phyloP scores from a whole-genome alignment of 2,113 vertebrate species.

The Rhabdornis inornatus region DNA sequence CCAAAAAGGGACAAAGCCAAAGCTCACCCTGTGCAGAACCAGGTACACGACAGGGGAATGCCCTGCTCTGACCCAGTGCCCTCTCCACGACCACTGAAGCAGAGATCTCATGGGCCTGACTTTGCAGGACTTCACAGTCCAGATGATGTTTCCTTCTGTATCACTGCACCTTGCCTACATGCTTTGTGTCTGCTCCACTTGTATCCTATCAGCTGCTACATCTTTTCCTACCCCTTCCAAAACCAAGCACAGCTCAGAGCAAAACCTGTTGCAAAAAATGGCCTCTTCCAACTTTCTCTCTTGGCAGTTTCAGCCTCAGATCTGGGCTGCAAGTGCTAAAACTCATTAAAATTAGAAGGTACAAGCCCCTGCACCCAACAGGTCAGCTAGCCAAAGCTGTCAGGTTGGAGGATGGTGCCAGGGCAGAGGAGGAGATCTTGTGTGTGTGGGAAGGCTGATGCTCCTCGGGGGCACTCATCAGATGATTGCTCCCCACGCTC shows the following conservation, averaged over 20 bases:
- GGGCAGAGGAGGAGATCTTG: background rate
- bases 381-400: background rate
- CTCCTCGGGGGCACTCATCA: background rate
- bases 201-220: background rate
- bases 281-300: background rate
- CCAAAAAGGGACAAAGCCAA: background rate
- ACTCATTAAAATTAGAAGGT: background rate
- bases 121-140: background rate
- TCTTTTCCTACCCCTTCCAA: background rate
- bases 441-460: background rate
- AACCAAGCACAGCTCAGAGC: background rate
- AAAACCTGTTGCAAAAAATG: background rate
- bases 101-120: background rate
- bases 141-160: background rate
- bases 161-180: background rate
- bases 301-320: background rate
- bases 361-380: background rate
- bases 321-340: background rate
- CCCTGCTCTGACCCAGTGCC: background rate
- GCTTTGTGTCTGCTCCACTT: background rate
- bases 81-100: background rate
- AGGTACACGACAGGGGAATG: background rate
- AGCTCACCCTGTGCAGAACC: background rate
- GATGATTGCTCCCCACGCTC: background rate
- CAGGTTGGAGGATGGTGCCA: background rate